Base-by-base conservation (phyloP, 2,797 vertebrate genomes). In the Malacoctenus gilli region DNA sequence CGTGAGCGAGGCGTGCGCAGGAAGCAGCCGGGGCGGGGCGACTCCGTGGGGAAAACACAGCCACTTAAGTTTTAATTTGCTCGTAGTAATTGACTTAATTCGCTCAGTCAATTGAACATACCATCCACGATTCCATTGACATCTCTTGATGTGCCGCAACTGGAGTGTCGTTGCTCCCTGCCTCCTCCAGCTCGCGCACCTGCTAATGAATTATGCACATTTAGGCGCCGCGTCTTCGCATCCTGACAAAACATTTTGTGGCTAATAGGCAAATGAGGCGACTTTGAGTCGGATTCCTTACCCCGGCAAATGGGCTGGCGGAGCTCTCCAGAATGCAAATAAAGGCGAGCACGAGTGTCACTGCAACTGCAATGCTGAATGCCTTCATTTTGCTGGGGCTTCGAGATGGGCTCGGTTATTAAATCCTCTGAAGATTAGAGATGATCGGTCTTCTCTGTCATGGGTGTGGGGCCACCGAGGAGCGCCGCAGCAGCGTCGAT, bases 271-370 rank as follows among this genome's bases (percentile, higher is more conserved):
- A 68, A 65, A 78, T 49, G 39, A 49, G 70, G 73, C 12, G 57
- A 58, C 52, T 70, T 72, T 44, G 60, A 74, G 50, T 34, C 2
- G 10, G 39, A 72, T 59, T 44, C 89, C 88, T 89, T 78, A 93
- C 91, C 91, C 77, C 79, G 1, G 49, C 18, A 50, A 86, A 76
- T 2, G 91, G 91, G 50, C 86, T 30, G 1, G 89, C 85, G 4
- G 85, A 69, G 73, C 72, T 79, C 64, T 85, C 72, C 58, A 83
- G 40, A 37, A 88, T 50, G 82, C 84, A 90, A 71, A 87, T 49
- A 80, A 91, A 91, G 74, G 84, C 81, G 21, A 91, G 71, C 82
- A 92, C 73, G 83, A 92, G 77, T 75, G 79, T 85, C 77, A 90
- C 85, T 83, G 85, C 85, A 83, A 89, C 84, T 82, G 84, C 82